phyloP scores from a whole-genome alignment of 2,888 invertebrate genomes.

The Atrina japonica region DNA sequence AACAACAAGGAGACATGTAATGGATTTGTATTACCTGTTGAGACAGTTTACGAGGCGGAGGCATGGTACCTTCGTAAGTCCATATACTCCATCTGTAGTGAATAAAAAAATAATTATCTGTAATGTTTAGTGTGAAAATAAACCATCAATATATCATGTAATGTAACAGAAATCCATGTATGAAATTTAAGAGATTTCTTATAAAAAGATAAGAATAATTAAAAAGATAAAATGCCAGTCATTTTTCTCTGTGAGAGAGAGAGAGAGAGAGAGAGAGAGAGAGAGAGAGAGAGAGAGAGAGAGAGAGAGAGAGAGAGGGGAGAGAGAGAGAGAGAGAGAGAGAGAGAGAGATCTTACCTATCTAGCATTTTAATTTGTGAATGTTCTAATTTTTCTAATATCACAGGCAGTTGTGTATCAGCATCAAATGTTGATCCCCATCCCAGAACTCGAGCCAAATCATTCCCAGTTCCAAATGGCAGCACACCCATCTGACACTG shows the following conservation, averaged over 20 bases:
- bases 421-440: constrained; percentile 99
- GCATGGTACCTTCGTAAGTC: constrained; percentile 86
- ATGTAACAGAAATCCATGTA: too few species aligned
- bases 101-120: constrained; percentile 6
- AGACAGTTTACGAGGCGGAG: constrained; percentile 77
- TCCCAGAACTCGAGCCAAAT: constrained; percentile 94
- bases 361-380: constrained; percentile 99
- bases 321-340: too few species aligned
- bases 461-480: constrained; percentile 97
- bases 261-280: too few species aligned
- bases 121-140: too few species aligned
- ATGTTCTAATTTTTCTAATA: constrained; percentile 95
- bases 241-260: too few species aligned
- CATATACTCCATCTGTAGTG: constrained; percentile 94
- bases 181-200: too few species aligned
- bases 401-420: constrained; percentile 94
- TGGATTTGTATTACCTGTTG: constrained; percentile 63
- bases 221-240: too few species aligned
- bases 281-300: too few species aligned
- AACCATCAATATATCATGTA: too few species aligned
- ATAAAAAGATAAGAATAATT: too few species aligned
- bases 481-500: constrained; percentile 92
- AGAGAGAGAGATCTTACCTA: constrained; percentile 83
- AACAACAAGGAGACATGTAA: too few species aligned
- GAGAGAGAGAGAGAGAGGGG: too few species aligned